Evolutionary conservation across 2,113 vertebrate genomes (phyloP).

Genomic region (Albula goreensis): DNA sequence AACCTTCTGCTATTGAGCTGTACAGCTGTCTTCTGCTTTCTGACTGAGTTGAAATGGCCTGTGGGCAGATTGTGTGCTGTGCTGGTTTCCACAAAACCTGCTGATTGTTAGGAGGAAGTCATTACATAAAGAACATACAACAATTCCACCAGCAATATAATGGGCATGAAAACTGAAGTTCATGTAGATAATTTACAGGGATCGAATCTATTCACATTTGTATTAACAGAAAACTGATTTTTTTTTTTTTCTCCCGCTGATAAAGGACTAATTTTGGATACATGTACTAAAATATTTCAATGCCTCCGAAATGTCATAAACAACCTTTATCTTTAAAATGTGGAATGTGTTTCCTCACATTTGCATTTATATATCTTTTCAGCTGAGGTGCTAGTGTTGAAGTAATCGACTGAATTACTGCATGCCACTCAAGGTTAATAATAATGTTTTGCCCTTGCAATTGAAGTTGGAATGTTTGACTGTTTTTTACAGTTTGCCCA

Average conservation of each 20-base stretch:
- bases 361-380: background rate
- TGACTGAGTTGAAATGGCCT: constrained; percentile 38
- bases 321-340: background rate
- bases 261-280: too few species aligned
- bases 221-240: background rate
- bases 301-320: background rate
- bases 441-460: too few species aligned
- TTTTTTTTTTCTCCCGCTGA: background rate
- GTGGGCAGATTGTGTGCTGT: constrained; percentile 46
- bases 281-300: background rate
- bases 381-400: background rate
- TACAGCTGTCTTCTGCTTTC: background rate
- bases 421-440: too few species aligned
- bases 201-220: background rate
- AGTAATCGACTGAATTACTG: too few species aligned
- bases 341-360: background rate
- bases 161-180: background rate
- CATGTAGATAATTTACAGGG: background rate
- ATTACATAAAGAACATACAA: constrained; percentile 28
- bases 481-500: too few species aligned
- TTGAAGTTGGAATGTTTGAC: too few species aligned
- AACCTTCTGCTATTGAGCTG: background rate
- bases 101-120: constrained; percentile 51
- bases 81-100: constrained; percentile 40
- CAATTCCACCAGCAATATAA: background rate